phyloP scores from a whole-genome alignment of 2,888 invertebrate genomes.

The Apotomis capreana region DNA sequence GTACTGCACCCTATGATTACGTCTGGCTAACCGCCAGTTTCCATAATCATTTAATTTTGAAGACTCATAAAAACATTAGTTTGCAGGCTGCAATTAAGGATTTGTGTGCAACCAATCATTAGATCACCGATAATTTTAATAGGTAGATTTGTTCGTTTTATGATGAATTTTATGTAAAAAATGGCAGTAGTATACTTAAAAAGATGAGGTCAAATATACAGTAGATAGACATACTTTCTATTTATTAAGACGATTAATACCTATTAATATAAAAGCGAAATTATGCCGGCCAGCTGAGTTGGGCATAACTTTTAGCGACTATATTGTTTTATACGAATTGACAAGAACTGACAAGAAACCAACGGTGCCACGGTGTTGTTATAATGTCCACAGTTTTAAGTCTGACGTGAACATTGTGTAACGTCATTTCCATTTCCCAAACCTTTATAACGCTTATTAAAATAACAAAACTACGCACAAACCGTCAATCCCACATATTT shows the following conservation, averaged over 20 bases:
- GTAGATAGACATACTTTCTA: no score
- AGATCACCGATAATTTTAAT: conserved; percentile 21
- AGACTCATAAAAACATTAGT: conserved; percentile 59
- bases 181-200: not conserved
- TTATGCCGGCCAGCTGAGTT: no score
- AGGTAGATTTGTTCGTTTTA: not conserved
- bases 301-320: no score
- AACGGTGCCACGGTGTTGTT: no score
- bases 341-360: no score
- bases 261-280: no score
- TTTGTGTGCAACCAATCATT: conserved; percentile 32
- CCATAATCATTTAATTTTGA: conserved; percentile 63
- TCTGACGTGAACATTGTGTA: not conserved
- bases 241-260: no score
- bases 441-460: conserved; percentile 3
- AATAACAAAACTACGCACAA: conserved; percentile 23
- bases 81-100: conserved; percentile 53
- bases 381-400: no score
- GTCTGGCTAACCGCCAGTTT: conserved; percentile 60
- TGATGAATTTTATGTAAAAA: not conserved
- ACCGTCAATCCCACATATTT: conserved; percentile 34
- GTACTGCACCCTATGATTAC: conserved; percentile 65
- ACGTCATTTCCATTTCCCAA: not conserved
- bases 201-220: no score
- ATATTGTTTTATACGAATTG: no score